These are phyloP conservation scores for Cyrtorhinus lividipennis DNA, from an alignment of 1,140 invertebrate genomes.

Conservation along the genomic window DNA sequence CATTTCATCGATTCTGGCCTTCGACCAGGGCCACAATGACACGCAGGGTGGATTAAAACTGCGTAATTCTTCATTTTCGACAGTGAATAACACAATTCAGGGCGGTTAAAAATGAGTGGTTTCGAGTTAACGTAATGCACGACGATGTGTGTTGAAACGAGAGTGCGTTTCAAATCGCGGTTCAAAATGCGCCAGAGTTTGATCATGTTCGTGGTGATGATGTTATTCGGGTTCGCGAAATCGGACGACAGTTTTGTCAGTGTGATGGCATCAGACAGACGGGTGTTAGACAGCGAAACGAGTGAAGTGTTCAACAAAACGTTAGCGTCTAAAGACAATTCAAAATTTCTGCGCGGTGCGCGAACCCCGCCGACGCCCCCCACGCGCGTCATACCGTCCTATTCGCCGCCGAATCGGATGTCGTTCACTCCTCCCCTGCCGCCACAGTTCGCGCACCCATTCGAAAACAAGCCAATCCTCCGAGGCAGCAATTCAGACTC, in stretches of 20 bases:
- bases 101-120: neutral
- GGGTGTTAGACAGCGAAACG: constrained; percentile 21
- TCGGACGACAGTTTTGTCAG: constrained; percentile 10
- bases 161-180: neutral
- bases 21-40: constrained; percentile 2
- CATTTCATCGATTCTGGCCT: neutral
- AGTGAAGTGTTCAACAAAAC: constrained; percentile 26
- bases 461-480: constrained; percentile 66
- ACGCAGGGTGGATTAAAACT: neutral
- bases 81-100: neutral
- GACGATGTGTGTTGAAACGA: neutral
- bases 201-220: constrained; percentile 9
- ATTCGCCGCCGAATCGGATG: constrained; percentile 57
- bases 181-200: constrained; percentile 10
- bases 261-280: constrained; percentile 18
- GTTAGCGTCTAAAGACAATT: constrained; percentile 24
- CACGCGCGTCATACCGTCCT: constrained; percentile 50
- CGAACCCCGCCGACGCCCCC: constrained; percentile 22
- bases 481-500: constrained; percentile 42
- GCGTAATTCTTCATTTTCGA: neutral
- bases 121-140: neutral
- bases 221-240: neutral
- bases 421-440: constrained; percentile 65
- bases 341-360: constrained; percentile 21
- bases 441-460: constrained; percentile 61